Evolutionary conservation across 2,113 vertebrate species (phyloP), one percentile per base, ranked within the genome.

Genomic region (Lepisosteus osseus): DNA sequence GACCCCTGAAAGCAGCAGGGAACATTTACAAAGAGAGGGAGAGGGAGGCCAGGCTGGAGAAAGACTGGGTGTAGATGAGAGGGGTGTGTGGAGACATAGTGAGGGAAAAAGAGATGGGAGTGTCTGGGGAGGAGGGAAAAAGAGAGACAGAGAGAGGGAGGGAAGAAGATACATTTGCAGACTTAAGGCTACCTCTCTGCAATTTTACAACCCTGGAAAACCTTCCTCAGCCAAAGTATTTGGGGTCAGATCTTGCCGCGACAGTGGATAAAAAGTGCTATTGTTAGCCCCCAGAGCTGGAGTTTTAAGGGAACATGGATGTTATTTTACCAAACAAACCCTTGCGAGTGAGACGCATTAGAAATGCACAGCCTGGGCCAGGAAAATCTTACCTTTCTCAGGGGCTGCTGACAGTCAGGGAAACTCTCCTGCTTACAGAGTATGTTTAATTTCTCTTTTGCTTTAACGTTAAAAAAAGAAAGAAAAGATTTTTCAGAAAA

Each of bases 321-420:
- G 90, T 93, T 93, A 91, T 93, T 92, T 91, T 85, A 92, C 81
- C 86, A 91, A 89, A 88, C 83, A 87, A 86, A 85, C 84, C 90
- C 75, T 67, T 7, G 77, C 4, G 70, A 87, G 77, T 59, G 78
- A 78, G 80, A 86, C 84, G 76, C 87, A 80, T 92, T 88, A 88
- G 90, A 89, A 87, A 88, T 79, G 87, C 86, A 80, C 83, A 85
- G 83, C 77, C 62, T 67, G 70, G 72, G 91, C 91, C 92, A 93
- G 92, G 93, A 93, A 93, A 94, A 91, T 89, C 88, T 90, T 91
- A 89, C 89, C 89, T 92, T 91, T 85, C 87, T 85, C 83, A 87
- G 78, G 82, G 80, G 41, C 80, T 87, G 93, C 93, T 92, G 92
- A 92, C 88, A 87, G 83, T 74, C 84, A 89, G 90, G 90, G 92